Conservation (phyloP, 2,113 vertebrate species). For the Microtus oregoni region DNA sequence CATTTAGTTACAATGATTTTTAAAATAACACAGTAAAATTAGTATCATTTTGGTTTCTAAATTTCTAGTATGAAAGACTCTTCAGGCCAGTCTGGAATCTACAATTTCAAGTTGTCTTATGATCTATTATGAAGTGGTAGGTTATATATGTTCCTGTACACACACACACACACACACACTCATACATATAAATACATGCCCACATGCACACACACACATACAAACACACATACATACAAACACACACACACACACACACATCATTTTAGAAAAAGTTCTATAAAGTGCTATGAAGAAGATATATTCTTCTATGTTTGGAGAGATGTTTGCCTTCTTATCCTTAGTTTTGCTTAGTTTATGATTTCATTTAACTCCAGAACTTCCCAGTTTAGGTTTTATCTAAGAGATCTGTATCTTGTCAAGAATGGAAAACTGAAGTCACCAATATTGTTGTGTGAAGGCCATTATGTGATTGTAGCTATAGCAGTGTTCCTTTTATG, state of each 20-base stretch:
- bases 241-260: too few species aligned
- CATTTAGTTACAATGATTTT: slow-evolving; percentile 6
- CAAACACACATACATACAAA: too few species aligned
- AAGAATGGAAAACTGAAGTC: neutral
- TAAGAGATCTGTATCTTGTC: neutral
- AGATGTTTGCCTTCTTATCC: neutral
- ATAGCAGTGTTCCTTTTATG: neutral
- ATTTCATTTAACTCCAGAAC: neutral
- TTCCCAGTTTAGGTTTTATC: neutral
- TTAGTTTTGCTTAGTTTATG: neutral
- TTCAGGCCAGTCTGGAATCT: neutral
- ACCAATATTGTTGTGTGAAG: neutral
- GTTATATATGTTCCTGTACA: neutral
- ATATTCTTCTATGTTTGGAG: neutral
- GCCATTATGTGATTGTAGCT: neutral
- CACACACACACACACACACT: neutral
- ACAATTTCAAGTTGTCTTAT: neutral
- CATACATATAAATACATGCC: neutral
- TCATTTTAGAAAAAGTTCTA: neutral
- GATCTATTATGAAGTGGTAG: neutral
- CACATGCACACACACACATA: neutral
- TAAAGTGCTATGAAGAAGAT: neutral
- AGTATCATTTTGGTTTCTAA: neutral
- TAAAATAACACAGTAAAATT: neutral
- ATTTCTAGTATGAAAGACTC: too few species aligned